Evolutionary conservation across 2,113 vertebrate genomes (phyloP).

Genomic region (Campylomormyrus numenius): DNA sequence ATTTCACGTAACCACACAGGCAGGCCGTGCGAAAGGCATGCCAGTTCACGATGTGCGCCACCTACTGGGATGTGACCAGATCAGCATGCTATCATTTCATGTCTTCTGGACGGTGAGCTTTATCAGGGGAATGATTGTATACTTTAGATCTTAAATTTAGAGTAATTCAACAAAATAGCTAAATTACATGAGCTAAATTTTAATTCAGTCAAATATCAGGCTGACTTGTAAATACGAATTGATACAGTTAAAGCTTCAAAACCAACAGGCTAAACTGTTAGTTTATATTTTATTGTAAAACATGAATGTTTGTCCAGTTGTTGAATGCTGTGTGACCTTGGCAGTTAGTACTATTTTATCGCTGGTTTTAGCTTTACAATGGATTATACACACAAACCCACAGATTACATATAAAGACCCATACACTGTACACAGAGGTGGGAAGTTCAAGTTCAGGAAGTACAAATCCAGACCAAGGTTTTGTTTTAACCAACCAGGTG

Average conservation of each 20-base stretch:
- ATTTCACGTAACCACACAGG: not conserved
- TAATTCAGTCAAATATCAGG: not conserved
- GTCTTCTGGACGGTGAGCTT: not conserved
- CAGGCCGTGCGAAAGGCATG: not conserved
- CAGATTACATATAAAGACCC: not conserved
- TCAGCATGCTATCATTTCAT: not conserved
- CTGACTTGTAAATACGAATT: not conserved
- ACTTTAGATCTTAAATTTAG: constrained; percentile 3
- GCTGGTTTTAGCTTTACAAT: not conserved
- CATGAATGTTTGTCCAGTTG: not conserved
- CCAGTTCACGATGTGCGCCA: not conserved
- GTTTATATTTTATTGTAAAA: not conserved
- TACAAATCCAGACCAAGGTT: too few relatives aligned
- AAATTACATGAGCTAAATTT: not conserved
- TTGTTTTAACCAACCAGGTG: not conserved
- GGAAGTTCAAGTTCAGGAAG: too few relatives aligned
- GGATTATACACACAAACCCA: not conserved
- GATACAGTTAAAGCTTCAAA: not conserved
- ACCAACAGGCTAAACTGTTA: not conserved
- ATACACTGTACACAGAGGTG: not conserved
- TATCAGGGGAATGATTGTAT: not conserved
- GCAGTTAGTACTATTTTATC: not conserved
- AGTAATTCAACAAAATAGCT: not conserved
- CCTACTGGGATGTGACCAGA: not conserved
- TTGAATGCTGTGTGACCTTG: not conserved